phyloP scores from a whole-genome alignment of 2,113 vertebrate species.

The Nerophis ophidion region DNA sequence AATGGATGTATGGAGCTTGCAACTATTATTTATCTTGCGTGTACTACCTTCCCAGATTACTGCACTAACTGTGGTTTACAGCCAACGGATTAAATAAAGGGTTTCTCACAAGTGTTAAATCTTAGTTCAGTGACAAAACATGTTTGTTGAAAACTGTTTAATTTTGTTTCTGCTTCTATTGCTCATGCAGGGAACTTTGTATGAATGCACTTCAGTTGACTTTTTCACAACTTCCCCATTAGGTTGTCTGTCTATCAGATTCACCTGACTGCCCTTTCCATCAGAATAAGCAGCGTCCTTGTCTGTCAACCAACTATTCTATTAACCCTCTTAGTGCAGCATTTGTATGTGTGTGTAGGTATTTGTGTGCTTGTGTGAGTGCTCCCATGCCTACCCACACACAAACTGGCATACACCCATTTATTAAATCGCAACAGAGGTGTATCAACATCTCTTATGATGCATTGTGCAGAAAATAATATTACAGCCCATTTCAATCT shows the following conservation, averaged over 20 bases:
- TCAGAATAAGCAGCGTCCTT: constrained; percentile 33
- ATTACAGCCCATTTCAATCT: no score
- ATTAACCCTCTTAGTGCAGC: constrained; percentile 20
- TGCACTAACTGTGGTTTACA: not conserved
- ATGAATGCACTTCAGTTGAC: constrained; percentile 9
- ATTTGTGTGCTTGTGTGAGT: not conserved
- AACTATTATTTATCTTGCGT: no score
- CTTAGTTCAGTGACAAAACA: not conserved
- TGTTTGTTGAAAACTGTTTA: not conserved
- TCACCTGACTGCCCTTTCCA: constrained; percentile 46
- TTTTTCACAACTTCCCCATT: constrained; percentile 18
- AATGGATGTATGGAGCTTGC: no score
- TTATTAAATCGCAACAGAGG: not conserved
- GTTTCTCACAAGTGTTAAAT: not conserved
- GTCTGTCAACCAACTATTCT: constrained; percentile 42
- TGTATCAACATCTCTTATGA: no score
- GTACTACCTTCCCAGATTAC: no score
- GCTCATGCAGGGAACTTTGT: not conserved
- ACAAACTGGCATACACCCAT: not conserved
- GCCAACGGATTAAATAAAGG: not conserved
- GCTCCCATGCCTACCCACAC: not conserved
- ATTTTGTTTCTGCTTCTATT: not conserved
- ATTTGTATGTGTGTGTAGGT: not conserved
- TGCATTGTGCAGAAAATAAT: no score
- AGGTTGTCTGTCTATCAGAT: constrained; percentile 17